phyloP scores from a whole-genome alignment of 2,113 vertebrate species.

The Corythornis madagascariensis region DNA sequence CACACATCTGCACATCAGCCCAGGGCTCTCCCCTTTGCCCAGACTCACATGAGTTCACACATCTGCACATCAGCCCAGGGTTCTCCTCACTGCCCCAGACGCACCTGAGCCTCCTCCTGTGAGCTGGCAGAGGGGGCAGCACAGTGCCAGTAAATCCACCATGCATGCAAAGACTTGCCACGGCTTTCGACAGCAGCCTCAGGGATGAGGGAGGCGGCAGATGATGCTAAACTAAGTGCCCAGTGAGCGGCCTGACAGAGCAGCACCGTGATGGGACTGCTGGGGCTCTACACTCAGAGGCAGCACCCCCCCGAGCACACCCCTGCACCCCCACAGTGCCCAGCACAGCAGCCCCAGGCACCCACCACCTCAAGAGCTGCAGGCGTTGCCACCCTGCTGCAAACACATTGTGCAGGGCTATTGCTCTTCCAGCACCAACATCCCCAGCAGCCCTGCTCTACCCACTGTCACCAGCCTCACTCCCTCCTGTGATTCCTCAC shows the following conservation, averaged over 20 bases:
- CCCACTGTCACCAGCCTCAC: background rate
- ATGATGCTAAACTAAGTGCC: background rate
- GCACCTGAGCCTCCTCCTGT: background rate
- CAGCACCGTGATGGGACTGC: background rate
- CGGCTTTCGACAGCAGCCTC: rapidly evolving
- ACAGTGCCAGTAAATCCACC: rapidly evolving
- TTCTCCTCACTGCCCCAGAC: background rate
- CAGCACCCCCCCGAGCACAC: background rate
- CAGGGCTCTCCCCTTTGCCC: background rate
- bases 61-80: background rate
- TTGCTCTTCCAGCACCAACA: rapidly evolving
- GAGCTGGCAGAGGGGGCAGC: background rate
- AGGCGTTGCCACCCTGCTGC: rapidly evolving
- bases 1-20: too few relatives aligned
- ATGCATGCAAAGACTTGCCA: rapidly evolving
- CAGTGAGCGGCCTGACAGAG: background rate
- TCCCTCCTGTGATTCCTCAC: background rate
- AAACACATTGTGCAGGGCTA: rapidly evolving
- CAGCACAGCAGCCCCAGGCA: background rate
- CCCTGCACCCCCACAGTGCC: background rate
- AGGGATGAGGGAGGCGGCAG: background rate
- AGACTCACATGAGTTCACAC: background rate
- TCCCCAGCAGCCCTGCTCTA: rapidly evolving
- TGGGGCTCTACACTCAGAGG: background rate
- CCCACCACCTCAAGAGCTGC: background rate